phyloP scores from a whole-genome alignment of 2,888 invertebrate genomes.

The Eupithecia tripunctaria region DNA sequence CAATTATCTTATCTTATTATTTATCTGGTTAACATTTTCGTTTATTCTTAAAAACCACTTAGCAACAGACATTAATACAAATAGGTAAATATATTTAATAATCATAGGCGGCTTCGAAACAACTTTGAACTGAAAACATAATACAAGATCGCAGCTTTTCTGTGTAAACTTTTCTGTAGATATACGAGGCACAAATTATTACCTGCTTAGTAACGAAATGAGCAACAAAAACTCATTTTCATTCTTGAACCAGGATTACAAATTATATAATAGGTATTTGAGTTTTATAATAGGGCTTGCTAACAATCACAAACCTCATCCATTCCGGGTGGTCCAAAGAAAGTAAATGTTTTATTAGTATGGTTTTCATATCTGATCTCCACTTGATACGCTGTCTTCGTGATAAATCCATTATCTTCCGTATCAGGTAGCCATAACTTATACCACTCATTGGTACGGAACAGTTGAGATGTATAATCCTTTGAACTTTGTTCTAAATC shows the following conservation, averaged over 20 bases:
- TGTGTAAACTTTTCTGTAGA: neutral
- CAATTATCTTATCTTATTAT: neutral
- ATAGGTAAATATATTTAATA: no score
- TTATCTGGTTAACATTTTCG: no score
- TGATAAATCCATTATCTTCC: conserved; percentile 92
- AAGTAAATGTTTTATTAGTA: conserved; percentile 96
- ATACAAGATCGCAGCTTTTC: no score
- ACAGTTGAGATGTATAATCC: conserved; percentile 96
- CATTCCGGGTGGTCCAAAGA: conserved; percentile 95
- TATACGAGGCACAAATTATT: neutral
- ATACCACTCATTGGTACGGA: conserved; percentile 97
- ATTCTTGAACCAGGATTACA: neutral
- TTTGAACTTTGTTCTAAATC: conserved; percentile 90
- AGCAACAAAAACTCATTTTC: neutral
- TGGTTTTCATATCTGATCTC: conserved; percentile 97
- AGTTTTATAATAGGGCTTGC: neutral
- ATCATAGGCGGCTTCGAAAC: no score
- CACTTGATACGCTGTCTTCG: conserved; percentile 96
- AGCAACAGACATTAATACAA: no score
- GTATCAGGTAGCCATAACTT: conserved; percentile 95
- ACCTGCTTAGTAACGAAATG: neutral
- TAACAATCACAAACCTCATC: conserved; percentile 86
- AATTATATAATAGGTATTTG: neutral
- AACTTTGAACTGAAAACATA: no score
- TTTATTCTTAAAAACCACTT: no score